Percentiles rank a stretch among this genome's conserved stretches.
phyloP scores from a whole-genome alignment of 1,140 invertebrate species.

The Papilio polytes region DNA sequence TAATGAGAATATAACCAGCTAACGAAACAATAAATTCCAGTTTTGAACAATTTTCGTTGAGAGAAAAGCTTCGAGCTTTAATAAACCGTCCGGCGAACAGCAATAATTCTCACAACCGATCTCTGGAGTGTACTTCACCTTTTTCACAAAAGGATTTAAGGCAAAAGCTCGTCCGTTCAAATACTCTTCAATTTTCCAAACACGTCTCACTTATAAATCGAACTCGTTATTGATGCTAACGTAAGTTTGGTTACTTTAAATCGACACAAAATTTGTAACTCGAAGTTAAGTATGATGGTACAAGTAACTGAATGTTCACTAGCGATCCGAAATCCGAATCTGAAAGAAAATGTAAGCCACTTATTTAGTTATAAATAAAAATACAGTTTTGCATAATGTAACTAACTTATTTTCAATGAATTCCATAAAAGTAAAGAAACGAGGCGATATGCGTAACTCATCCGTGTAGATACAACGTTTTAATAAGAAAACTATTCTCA shows the following conservation, averaged over 20 bases:
- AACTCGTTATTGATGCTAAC: constrained; percentile 29
- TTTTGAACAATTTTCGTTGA: constrained; percentile 9
- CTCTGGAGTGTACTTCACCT: constrained; percentile 25
- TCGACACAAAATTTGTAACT: neutral
- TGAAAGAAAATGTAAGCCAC: too few relatives aligned
- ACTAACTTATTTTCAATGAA: neutral
- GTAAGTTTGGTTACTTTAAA: constrained; percentile 27
- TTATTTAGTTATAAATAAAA: neutral
- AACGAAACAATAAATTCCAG: neutral
- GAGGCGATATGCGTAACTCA: neutral
- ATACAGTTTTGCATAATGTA: neutral
- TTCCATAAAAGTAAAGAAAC: neutral
- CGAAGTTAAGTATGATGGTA: neutral
- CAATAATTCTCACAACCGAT: constrained; percentile 30
- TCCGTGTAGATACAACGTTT: neutral
- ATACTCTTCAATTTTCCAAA: constrained; percentile 25
- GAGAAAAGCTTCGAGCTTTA: constrained; percentile 11
- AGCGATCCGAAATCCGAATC: neutral
- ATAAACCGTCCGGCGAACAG: neutral
- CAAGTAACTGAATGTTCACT: neutral
- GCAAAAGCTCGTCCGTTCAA: neutral
- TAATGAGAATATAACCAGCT: constrained; percentile 15
- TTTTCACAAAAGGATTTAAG: constrained; percentile 33
- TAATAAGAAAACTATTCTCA: constrained; percentile 26
- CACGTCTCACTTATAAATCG: constrained; percentile 17